A percentile compares a stretch with the other conserved stretches of the same genome.
phyloP scores from a whole-genome alignment of 35 echinoderm and acorn worm genomes.

The Apostichopus californicus region DNA sequence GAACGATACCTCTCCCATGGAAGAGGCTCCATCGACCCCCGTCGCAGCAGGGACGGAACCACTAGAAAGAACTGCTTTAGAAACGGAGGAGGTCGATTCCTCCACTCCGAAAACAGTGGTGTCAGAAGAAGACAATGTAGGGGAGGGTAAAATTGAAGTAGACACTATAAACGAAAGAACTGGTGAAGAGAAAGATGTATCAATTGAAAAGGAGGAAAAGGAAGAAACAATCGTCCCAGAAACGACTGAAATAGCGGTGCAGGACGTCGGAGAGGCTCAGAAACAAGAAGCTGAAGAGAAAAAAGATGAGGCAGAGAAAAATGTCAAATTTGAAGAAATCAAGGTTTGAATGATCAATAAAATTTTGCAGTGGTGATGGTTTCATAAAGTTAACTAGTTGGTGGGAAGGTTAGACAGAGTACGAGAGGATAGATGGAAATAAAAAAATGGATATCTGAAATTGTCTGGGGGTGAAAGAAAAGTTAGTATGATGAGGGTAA shows the following conservation, averaged over 20 bases:
- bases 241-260: constrained; percentile 42
- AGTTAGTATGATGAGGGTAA: no score
- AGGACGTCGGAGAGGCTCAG: constrained; percentile 3
- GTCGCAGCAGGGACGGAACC: background rate
- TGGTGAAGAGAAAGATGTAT: constrained; percentile 31
- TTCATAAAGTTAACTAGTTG: no score
- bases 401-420: no score
- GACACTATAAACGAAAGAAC: constrained; percentile 12
- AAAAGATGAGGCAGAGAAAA: constrained; percentile 51
- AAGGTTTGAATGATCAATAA: constrained; percentile 18
- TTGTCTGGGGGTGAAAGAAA: no score
- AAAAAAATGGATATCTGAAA: no score
- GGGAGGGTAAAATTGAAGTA: background rate
- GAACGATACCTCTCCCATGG: constrained; percentile 38
- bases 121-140: constrained; percentile 18
- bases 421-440: no score
- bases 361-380: no score
- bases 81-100: constrained; percentile 46
- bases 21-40: constrained; percentile 6
- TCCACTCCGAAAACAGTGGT: background rate
- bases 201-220: constrained; percentile 23
- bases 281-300: constrained; percentile 33
- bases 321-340: constrained; percentile 39
- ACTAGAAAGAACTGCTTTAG: constrained; percentile 1
- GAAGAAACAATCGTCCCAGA: background rate